These are phyloP conservation scores for Drosophila mayaguana DNA, from an alignment of 2,888 invertebrate genomes.

Conservation along the genomic window DNA sequence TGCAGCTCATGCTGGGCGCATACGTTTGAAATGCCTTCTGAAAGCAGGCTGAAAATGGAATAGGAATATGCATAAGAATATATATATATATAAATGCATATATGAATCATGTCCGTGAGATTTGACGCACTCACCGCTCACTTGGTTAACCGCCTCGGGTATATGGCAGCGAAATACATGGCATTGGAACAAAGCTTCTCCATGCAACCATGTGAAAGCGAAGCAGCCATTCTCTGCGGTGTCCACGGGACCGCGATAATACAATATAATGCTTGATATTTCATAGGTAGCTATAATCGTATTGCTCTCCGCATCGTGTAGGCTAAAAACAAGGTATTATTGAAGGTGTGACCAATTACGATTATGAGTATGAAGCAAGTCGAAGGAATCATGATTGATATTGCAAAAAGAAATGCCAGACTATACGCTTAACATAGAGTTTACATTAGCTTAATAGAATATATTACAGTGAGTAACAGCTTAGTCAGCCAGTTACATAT, in stretches of 20 bases:
- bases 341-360: background rate
- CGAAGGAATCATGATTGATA: background rate
- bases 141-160: conserved; percentile 94
- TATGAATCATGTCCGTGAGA: conserved; percentile 5
- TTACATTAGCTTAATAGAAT: background rate
- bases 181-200: conserved; percentile 97
- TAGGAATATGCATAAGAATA: background rate
- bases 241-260: conserved; percentile 94
- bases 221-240: conserved; percentile 96
- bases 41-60: conserved; percentile 88
- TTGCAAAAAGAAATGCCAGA: background rate
- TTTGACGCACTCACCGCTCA: conserved; percentile 87
- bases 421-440: background rate
- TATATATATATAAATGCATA: background rate
- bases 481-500: no score
- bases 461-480: background rate
- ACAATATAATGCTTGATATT: conserved; percentile 96
- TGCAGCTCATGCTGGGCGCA: conserved; percentile 93
- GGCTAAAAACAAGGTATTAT: conserved; percentile 84
- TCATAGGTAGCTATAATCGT: conserved; percentile 94
- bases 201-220: conserved; percentile 98
- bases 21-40: conserved; percentile 97
- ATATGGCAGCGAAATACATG: conserved; percentile 98
- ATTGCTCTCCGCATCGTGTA: conserved; percentile 92
- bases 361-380: background rate